These are phyloP conservation scores for Formicarius rufipectus DNA, from an alignment of 2,113 vertebrate genomes.

Conservation along the genomic window DNA sequence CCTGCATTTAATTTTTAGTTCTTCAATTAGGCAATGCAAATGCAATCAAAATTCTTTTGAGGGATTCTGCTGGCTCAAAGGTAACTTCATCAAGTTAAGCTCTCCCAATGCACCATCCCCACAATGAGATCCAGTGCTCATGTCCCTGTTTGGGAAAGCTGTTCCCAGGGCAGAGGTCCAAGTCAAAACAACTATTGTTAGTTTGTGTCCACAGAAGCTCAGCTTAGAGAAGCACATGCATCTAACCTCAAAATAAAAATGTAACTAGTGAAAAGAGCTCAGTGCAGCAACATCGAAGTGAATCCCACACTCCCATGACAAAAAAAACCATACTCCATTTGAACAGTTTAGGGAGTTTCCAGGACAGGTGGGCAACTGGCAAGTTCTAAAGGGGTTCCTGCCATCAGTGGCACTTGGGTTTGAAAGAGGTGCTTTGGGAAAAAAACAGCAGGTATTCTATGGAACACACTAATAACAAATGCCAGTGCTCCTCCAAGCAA, in stretches of 20 bases:
- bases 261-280: not conserved
- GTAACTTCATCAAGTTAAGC: not conserved
- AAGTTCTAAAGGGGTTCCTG: not conserved
- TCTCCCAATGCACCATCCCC: not conserved
- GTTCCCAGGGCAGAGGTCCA: not conserved
- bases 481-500: not conserved
- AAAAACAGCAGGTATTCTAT: not conserved
- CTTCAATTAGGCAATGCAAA: not conserved
- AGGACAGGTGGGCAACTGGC: not conserved
- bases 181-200: not conserved
- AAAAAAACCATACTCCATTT: not conserved
- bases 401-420: not conserved
- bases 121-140: not conserved
- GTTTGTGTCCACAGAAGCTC: not conserved
- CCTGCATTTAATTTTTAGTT: not conserved
- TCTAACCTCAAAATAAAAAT: not conserved
- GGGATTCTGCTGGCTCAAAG: not conserved
- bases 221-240: not conserved
- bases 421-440: not conserved
- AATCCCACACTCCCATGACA: not conserved
- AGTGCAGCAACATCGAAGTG: not conserved
- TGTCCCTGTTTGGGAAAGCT: not conserved
- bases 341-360: not conserved
- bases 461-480: not conserved
- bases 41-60: not conserved